Evolutionary conservation across 2,113 vertebrate genomes (phyloP), one percentile per base, ranked within the genome.

Genomic region (Oreochromis spilurus): DNA sequence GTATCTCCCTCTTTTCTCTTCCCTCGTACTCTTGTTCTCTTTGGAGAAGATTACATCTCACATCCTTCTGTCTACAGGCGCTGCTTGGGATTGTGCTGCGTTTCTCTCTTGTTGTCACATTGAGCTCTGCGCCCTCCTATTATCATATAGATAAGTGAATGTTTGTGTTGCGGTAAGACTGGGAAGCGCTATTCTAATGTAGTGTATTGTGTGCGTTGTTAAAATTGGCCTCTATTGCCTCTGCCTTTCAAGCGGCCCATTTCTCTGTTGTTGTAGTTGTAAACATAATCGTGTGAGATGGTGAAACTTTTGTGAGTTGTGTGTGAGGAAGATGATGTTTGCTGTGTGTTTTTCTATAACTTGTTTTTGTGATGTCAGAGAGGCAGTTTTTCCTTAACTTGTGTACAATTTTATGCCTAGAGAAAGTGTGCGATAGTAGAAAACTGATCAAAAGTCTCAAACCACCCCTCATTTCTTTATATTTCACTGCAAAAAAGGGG

Each of bases 121-220:
- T 87, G 91, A 94, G 93, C 87, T 91, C 57, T 45, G 83, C 87
- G 65, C 82, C 84, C 89, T 93, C 89, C 90, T 90, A 96, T 97
- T 96, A 96, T 96, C 94, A 94, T 94, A 95, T 93, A 95, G 94
- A 96, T 95, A 96, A 95, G 92, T 87, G 92, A 95, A 90, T 92
- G 92, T 96, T 95, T 91, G 88, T 92, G 91, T 91, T 91, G 89
- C 53, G 29, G 87, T 52, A 62, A 91, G 91, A 90, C 65, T 12
- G 82, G 55, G 48, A 90, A 92, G 82, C n/a, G 13, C 13, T 7
- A 24, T 88, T 90, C 53, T 95, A 91, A 94, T 94, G 91, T 26
- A 89, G 75, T 91, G 87, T 82, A 89, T 95, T 93, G 89, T 88
- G 80, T 72, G 78, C 6, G 38, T 40, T 87, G 92, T 91, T 90